phyloP scores from a whole-genome alignment of 1,140 invertebrate species.

The Megathymus violae region DNA sequence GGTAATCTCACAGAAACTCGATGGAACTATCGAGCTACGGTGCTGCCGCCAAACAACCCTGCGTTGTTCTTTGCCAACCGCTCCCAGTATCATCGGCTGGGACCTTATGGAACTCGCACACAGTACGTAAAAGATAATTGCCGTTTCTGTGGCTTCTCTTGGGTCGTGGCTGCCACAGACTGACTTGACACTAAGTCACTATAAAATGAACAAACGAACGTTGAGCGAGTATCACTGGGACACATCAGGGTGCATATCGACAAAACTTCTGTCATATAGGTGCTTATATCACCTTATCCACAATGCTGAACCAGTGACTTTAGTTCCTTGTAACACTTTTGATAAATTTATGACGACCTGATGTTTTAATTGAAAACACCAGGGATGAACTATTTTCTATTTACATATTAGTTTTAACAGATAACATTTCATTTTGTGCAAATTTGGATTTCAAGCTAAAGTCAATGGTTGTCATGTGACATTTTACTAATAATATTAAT shows the following conservation, averaged over 20 bases:
- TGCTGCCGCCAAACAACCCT: constrained; percentile 79
- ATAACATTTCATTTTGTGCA: constrained; percentile 40
- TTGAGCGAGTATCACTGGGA: constrained; percentile 68
- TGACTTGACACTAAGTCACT: constrained; percentile 59
- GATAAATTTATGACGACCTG: constrained; percentile 53
- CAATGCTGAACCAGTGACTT: constrained; percentile 49
- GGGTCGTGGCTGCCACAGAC: constrained; percentile 75
- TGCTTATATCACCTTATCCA: constrained; percentile 45
- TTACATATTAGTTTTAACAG: constrained; percentile 48
- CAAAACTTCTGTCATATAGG: constrained; percentile 58
- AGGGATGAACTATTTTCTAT: constrained; percentile 52
- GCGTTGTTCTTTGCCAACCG: constrained; percentile 81
- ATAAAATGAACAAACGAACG: constrained; percentile 69
- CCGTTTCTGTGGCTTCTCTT: constrained; percentile 74
- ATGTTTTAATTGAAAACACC: constrained; percentile 44
- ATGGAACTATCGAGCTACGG: constrained; percentile 74
- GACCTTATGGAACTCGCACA: constrained; percentile 74
- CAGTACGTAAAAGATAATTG: constrained; percentile 80
- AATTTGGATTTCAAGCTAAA: constrained; percentile 48
- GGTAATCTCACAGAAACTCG: constrained; percentile 71
- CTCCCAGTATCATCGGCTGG: constrained; percentile 80
- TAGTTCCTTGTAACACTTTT: constrained; percentile 46
- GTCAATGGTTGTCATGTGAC: constrained; percentile 60
- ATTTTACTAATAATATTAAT: constrained; percentile 61
- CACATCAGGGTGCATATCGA: constrained; percentile 74